phyloP scores from a whole-genome alignment of 2,797 vertebrate genomes.

The Bufotes viridis region DNA sequence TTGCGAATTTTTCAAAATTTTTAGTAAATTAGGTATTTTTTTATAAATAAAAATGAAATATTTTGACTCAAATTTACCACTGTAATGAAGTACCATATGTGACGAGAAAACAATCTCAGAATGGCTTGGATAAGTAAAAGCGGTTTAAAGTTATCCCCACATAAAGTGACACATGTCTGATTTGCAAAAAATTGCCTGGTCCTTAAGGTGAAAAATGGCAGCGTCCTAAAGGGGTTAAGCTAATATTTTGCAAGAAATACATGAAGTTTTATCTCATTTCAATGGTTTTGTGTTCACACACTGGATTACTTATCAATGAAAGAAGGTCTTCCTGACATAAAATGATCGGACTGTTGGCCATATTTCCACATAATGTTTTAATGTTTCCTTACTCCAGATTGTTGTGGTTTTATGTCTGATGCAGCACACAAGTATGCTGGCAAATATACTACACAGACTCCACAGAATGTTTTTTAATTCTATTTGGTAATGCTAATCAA shows the following conservation, averaged over 20 bases:
- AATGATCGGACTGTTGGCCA: slow-evolving; percentile 5
- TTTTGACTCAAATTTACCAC: no score
- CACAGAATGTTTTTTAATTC: background rate
- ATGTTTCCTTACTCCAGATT: slow-evolving; percentile 17
- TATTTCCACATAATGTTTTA: background rate
- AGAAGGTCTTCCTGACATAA: slow-evolving; percentile 46
- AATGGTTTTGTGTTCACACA: slow-evolving; percentile 19
- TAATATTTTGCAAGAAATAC: background rate
- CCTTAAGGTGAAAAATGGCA: no score
- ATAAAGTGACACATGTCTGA: no score
- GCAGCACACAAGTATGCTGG: slow-evolving; percentile 24
- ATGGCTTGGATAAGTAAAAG: no score
- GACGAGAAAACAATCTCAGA: no score
- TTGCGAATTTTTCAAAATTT: no score
- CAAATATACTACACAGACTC: slow-evolving; percentile 8
- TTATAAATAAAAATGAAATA: no score
- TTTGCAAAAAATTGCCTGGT: no score
- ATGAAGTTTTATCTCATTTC: slow-evolving; percentile 15
- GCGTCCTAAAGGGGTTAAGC: no score
- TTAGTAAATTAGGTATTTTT: no score
- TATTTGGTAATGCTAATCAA: background rate
- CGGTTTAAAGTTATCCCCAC: no score
- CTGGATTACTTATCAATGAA: slow-evolving; percentile 21
- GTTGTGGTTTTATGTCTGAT: slow-evolving; percentile 4
- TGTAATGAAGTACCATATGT: no score